Evolutionary conservation across 1,140 invertebrate genomes (phyloP), one percentile per base, ranked within the genome.

Genomic region (Myzus persicae): DNA sequence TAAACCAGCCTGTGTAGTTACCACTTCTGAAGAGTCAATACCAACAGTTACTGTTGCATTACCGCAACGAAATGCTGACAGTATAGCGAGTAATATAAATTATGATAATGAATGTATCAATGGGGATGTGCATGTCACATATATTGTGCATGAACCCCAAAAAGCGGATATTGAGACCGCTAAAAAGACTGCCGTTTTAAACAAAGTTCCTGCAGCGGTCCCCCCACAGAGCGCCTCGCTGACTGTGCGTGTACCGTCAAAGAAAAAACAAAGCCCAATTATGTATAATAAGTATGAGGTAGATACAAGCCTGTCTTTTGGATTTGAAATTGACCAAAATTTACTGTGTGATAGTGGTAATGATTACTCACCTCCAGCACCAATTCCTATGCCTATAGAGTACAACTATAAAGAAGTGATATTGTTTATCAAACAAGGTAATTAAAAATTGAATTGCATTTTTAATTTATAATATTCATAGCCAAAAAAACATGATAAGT

Each of bases 101-200:
- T 31, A 84, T 6, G 26, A 82, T 93, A 93, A 42, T 84, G 91
- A 93, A 84, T 93, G 46, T n/a, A 40, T 93, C 38, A 93, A 93
- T 93, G 91, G 91, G n/a, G 91, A 93, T 93, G 91, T 93, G 24
- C 91, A 93, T 85, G 91, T 93, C 42, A 93, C 91, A 42, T 93
- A 93, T 85, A 85, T 93, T 85, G 81, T 93, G 24, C 91, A 93
- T 93, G 91, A 93, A 84, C 22, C 91, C 91, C 67, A 54, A 2
- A 84, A 38, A 93, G 46, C 91, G 91, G 91, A 48, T 84, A 22
- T 82, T 51, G 91, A 85, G 24, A 93, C 91, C 91, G 91, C 24
- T 85, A 93, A 93, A 93, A 93, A 93, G 91, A 93, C 91, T 93
- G 91, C 81, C 76, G 91, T 93, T 93, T 84, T 93, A 93, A 93